Evolutionary conservation across 2,888 invertebrate genomes (phyloP).

Genomic region (Eilema sororculum): DNA sequence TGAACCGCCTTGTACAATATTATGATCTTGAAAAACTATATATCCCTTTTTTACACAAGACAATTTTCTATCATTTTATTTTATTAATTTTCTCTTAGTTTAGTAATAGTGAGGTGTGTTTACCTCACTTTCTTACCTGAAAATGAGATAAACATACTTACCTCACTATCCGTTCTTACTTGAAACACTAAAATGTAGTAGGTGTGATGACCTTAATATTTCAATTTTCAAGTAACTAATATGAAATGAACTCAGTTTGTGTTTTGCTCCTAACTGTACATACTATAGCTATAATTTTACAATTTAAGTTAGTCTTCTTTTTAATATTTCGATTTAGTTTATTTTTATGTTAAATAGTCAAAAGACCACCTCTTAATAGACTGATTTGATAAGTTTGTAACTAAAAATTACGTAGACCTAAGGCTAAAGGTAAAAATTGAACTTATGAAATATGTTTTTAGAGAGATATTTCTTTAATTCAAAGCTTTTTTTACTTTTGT

Average conservation of each 20-base stretch:
- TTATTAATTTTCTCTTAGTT: too few relatives aligned
- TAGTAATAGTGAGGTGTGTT: too few relatives aligned
- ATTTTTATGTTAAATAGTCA: background rate
- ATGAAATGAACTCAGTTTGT: background rate
- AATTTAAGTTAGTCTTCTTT: background rate
- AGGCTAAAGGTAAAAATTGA: background rate
- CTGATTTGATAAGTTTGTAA: slow-evolving; percentile 4
- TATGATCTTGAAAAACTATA: too few relatives aligned
- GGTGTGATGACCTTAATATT: background rate
- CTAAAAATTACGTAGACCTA: background rate
- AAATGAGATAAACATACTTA: background rate
- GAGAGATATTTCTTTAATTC: background rate
- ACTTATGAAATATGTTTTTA: background rate
- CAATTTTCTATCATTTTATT: too few relatives aligned
- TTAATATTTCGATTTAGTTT: background rate
- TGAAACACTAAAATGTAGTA: background rate
- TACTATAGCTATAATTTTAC: background rate
- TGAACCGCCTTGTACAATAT: too few relatives aligned
- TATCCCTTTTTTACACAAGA: too few relatives aligned
- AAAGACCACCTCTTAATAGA: background rate
- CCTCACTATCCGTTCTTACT: background rate
- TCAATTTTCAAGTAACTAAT: background rate
- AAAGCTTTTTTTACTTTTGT: slow-evolving; percentile 1
- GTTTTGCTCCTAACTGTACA: background rate
- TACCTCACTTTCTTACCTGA: background rate